Base-by-base conservation (phyloP, 1,140 invertebrate genomes). In the Charaxes varanes region DNA sequence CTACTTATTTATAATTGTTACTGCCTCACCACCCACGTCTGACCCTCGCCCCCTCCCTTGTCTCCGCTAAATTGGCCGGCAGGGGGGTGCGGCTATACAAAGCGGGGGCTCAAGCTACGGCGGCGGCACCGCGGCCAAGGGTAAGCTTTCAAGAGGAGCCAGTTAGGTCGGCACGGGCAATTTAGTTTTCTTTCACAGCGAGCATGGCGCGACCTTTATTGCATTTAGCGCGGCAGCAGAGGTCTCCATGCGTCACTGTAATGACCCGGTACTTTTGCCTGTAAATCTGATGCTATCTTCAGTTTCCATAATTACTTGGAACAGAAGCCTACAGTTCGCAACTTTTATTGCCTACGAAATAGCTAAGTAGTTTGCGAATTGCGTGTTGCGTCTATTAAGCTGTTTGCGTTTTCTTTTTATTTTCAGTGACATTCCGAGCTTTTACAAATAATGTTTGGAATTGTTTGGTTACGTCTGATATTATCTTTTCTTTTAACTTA, bases 1-100 rank as follows among this genome's bases (percentile, higher is more conserved):
- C 77, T 78, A 81, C 73, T 81, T 81, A 78, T 68, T 81, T 81
- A 81, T 81, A 81, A 81, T 81, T 81, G 77, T 78, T 74, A 59
- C 62, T 61, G 60, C 60, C 63, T 59, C 50, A 40, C 72, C 68
- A 65, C 27, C 30, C 18, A 33, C 55, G 19, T 18, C 30, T 50
- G 69, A 69, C 41, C 74, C 52, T 26, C 50, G 30, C 7, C 44
- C 7, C 54, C 48, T 41, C 53, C 41, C 50, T 38, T 6, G 27
- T 36, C 35, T 46, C 22, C 19, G 21, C 46, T 32, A 30, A 40
- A 34, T 41, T 30, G 34, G 43, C 33, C 40, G 11, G 40, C 8
- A 14, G 12, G 21, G 36, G 37, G 38, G 35, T 36, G 10, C 8
- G 19, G 2, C 6, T n/a, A 35, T 22, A 15, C 2, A 11, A 35